Evolutionary conservation across 2,113 vertebrate genomes (phyloP).

Genomic region (Brachyhypopomus occidentalis): DNA sequence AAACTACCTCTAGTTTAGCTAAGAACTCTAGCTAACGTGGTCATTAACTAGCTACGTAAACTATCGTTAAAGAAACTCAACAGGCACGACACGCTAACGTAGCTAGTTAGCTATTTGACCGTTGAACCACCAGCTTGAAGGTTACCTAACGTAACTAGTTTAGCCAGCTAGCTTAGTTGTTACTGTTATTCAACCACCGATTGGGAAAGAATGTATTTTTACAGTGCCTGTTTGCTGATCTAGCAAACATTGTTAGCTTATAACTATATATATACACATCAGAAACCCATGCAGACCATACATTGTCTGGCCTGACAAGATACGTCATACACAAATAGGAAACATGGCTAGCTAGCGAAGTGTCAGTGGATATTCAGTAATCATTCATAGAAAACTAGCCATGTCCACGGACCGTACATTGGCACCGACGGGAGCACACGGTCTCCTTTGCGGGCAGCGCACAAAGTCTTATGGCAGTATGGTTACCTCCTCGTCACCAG

Average conservation of each 20-base stretch:
- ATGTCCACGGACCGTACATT: slow-evolving; percentile 68
- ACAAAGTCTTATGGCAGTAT: slow-evolving; percentile 84
- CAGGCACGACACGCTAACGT: too few species aligned
- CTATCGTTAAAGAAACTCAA: background rate
- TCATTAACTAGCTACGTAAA: background rate
- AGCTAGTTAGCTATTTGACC: background rate
- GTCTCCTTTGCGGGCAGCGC: slow-evolving; percentile 70
- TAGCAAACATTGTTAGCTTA: too few species aligned
- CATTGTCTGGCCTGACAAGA: background rate
- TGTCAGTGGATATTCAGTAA: background rate
- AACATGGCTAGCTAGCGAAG: too few species aligned
- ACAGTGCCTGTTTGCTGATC: too few species aligned
- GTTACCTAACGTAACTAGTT: too few species aligned
- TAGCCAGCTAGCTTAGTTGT: too few species aligned
- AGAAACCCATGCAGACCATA: background rate
- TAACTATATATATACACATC: background rate
- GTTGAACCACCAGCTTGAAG: too few species aligned
- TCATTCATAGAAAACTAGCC: background rate
- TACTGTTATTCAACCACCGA: too few species aligned
- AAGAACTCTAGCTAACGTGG: background rate
- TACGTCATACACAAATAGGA: too few species aligned
- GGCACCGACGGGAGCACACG: slow-evolving; percentile 31
- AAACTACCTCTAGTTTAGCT: too few species aligned
- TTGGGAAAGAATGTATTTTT: too few species aligned
- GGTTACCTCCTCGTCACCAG: slow-evolving; percentile 75